Evolutionary conservation across 2,888 invertebrate genomes (phyloP).

Genomic region (Camptogramma bilineatum): DNA sequence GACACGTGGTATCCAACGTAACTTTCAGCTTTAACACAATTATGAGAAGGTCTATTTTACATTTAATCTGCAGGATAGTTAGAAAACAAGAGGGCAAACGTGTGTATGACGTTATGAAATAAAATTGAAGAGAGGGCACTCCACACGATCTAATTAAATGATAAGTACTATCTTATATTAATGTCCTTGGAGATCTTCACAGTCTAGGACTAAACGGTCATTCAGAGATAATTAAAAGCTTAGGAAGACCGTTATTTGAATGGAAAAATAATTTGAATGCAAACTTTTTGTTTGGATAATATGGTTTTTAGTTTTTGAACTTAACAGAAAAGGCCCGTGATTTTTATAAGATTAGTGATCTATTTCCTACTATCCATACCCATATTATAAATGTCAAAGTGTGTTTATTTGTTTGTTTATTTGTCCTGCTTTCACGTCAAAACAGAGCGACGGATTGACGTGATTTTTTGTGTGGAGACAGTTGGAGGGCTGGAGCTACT

Average conservation of each 20-base stretch:
- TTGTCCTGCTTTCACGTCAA: too few relatives aligned
- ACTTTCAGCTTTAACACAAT: constrained; percentile 50
- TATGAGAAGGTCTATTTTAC: constrained; percentile 34
- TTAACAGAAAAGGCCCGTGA: not conserved
- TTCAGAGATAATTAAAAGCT: constrained; percentile 41
- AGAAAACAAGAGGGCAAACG: constrained; percentile 70
- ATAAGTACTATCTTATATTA: constrained; percentile 83
- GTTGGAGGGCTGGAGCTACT: too few relatives aligned
- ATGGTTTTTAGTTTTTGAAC: not conserved
- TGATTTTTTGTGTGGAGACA: too few relatives aligned
- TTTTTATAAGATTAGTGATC: not conserved
- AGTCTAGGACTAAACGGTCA: constrained; percentile 42
- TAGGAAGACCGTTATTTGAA: constrained; percentile 17
- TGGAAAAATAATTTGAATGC: not conserved
- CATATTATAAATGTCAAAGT: too few relatives aligned
- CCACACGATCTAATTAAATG: constrained; percentile 84
- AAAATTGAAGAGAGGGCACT: constrained; percentile 82
- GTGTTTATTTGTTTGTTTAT: too few relatives aligned
- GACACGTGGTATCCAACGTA: not conserved
- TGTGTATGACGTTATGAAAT: constrained; percentile 85
- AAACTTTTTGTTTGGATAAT: not conserved
- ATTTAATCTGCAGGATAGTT: constrained; percentile 16
- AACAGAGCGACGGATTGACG: too few relatives aligned
- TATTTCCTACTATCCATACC: too few relatives aligned
- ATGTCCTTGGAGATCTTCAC: constrained; percentile 69